Evolutionary conservation across 2,113 vertebrate species (phyloP), one percentile per base, ranked within the genome.

Genomic region (Cephalopterus ornatus): DNA sequence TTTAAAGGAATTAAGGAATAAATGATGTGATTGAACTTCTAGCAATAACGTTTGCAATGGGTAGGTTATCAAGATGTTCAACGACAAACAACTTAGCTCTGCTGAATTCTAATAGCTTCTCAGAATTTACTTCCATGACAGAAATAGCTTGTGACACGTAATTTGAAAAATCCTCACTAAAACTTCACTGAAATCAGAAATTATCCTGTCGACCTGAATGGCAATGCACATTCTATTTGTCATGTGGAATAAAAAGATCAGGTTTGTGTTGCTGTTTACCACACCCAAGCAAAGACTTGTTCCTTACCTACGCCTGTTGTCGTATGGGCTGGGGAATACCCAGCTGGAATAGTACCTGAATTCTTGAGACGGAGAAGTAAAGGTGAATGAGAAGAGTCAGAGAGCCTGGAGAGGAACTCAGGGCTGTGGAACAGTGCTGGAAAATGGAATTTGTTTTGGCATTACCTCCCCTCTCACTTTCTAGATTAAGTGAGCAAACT

Each of bases 141-240:
- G 59, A 88, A 85, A 85, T 12, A 76, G 5, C 9, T 66, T 70
- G 27, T 46, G 33, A 20, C 20, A 59, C 22, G 6, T 79, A 50
- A 90, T 66, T 70, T 79, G 52, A 82, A 94, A 92, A 73, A 85
- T 85, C 15, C 21, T 56, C 35, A 61, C 30, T 5, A 53, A 62
- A 66, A 70, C 12, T 53, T 85, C 27, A 42, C 13, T 66, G 19
- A 85, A 92, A 73, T 58, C 27, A 66, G 9, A 0, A 0, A 65
- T 68, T 66, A 46, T 53, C 14, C 74, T 75, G 5, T 24, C 35
- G 30, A 78, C 6, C 6, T 73, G 67, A 72, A 79, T 49, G 39
- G 22, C 66, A 91, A 23, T 39, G 18, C 21, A 3, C 56, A 33
- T 62, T 66, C 71, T 19, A 30, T 71, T 84, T 65, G 18, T 71